Evolutionary conservation across 1,140 invertebrate species (phyloP).

Genomic region (Rhagoletis pomonella): DNA sequence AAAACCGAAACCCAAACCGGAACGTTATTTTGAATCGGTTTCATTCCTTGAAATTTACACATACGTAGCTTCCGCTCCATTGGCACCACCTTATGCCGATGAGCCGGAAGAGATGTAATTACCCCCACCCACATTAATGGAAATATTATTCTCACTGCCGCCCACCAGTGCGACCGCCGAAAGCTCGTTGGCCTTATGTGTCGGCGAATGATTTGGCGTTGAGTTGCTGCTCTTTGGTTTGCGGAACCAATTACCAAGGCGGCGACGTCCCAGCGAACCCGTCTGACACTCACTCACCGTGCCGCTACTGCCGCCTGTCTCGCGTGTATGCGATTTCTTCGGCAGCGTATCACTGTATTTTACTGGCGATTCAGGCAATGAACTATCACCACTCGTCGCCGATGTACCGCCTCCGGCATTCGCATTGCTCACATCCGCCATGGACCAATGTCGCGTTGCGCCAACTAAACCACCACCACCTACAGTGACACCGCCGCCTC

Average conservation of each 20-base stretch:
- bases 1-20: no score
- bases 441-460: neutral
- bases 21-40: no score
- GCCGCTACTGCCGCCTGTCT: slow-evolving; percentile 51
- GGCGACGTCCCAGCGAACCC: slow-evolving; percentile 68
- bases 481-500: neutral
- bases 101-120: slow-evolving; percentile 32
- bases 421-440: slow-evolving; percentile 16
- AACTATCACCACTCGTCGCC: slow-evolving; percentile 68
- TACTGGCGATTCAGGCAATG: slow-evolving; percentile 68
- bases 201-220: slow-evolving; percentile 73
- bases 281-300: slow-evolving; percentile 58
- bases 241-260: slow-evolving; percentile 72
- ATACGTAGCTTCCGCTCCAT: no score
- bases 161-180: slow-evolving; percentile 34
- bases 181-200: slow-evolving; percentile 64
- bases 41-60: no score
- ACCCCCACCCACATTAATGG: neutral
- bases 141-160: slow-evolving; percentile 44
- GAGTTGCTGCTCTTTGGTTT: slow-evolving; percentile 72
- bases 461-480: neutral
- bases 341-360: slow-evolving; percentile 68
- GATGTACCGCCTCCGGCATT: slow-evolving; percentile 59
- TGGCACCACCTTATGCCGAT: slow-evolving; percentile 38
- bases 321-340: slow-evolving; percentile 68